Conservation (phyloP, 2,888 invertebrate species). For the Carabus problematicus region DNA sequence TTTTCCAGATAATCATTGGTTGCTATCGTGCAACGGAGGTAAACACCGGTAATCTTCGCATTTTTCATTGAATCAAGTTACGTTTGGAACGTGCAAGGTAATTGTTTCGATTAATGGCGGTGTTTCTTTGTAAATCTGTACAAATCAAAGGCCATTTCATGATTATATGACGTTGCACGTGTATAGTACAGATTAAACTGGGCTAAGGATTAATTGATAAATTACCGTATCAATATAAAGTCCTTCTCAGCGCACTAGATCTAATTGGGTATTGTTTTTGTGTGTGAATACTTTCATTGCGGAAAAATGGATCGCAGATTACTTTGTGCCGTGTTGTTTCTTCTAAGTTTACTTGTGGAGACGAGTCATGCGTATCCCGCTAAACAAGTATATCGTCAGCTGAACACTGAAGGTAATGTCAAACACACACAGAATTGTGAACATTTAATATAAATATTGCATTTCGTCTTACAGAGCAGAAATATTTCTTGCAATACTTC, state of each 20-base stretch:
- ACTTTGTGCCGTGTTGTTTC: neutral
- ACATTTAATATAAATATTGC: neutral
- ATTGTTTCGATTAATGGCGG: no score
- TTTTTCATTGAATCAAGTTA: no score
- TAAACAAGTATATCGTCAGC: constrained; percentile 8
- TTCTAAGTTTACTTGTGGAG: constrained; percentile 14
- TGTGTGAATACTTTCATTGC: neutral
- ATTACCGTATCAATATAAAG: neutral
- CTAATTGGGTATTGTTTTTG: neutral
- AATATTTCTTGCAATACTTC: constrained; percentile 21
- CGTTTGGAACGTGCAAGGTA: no score
- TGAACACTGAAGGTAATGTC: constrained; percentile 14
- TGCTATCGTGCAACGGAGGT: no score
- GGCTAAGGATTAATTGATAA: constrained; percentile 17
- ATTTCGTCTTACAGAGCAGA: constrained; percentile 15
- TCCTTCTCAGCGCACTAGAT: neutral
- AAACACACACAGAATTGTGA: neutral
- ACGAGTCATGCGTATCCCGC: constrained; percentile 4
- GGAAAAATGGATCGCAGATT: neutral
- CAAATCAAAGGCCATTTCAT: no score
- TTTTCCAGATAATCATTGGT: no score
- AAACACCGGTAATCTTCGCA: no score
- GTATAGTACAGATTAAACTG: constrained; percentile 10
- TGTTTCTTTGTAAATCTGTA: no score
- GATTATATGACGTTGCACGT: neutral